Conservation (phyloP, 2,888 invertebrate species). For the Chorisops tibialis region DNA sequence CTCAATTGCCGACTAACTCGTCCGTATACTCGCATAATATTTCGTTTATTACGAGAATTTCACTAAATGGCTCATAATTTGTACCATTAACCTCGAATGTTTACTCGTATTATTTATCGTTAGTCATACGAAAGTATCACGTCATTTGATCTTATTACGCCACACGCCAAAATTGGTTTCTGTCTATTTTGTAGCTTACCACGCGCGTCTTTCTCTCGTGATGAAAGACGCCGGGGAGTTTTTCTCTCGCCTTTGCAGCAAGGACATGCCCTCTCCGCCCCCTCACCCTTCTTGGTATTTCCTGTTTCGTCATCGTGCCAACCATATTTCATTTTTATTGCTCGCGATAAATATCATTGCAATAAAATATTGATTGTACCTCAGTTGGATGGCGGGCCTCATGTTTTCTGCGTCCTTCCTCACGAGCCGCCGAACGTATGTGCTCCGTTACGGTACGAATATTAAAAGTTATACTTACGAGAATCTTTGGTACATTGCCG, state of each 20-base stretch:
- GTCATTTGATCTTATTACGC: conserved; percentile 1
- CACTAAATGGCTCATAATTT: too few relatives aligned
- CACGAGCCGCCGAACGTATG: too few relatives aligned
- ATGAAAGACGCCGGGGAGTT: neutral
- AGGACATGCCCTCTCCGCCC: neutral
- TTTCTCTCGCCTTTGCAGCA: too few relatives aligned
- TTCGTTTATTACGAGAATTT: too few relatives aligned
- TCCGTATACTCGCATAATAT: too few relatives aligned
- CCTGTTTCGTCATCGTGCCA: neutral
- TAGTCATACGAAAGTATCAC: neutral
- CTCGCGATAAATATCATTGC: conserved; percentile 10
- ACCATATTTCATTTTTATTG: conserved; percentile 9
- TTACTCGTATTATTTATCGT: neutral
- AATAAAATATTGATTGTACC: conserved; percentile 9
- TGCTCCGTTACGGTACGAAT: too few relatives aligned
- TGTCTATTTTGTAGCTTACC: conserved; percentile 3
- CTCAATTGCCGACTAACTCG: too few relatives aligned
- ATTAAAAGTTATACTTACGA: too few relatives aligned
- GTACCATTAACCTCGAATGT: too few relatives aligned
- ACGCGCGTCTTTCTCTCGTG: neutral
- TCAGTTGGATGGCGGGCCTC: neutral
- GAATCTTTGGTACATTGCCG: too few relatives aligned
- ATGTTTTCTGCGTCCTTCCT: too few relatives aligned
- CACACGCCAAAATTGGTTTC: conserved; percentile 3
- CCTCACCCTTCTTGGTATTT: neutral